Base-by-base conservation (phyloP, 2,888 invertebrate genomes). In the Cephus pygmeus region DNA sequence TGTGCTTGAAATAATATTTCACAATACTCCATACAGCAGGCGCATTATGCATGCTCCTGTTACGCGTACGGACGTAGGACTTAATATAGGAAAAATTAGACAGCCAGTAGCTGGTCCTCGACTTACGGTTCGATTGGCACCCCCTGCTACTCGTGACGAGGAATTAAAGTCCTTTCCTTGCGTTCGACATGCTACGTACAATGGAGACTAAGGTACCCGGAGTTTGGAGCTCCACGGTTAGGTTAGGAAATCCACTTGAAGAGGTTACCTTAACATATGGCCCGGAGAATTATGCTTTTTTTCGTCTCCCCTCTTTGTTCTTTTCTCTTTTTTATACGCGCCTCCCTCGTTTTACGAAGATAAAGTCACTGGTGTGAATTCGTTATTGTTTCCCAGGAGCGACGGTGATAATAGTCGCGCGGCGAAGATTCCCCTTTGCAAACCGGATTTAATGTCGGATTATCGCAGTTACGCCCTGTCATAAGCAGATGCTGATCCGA, bases 401-500 rank as follows among this genome's bases (percentile, higher is more conserved):
- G n/a, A 12, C n/a, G 74, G 75, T 77, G 79, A 82, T 78, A 81
- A 82, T 77, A 73, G 74, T 36, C 69, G 80, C 75, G 77, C 77
- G 83, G 82, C 84, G 77, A 73, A 34, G 73, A 73, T 79, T 75
- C 79, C 82, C 83, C 80, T 81, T 56, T 56, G 78, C 78, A 81
- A 82, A 77, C 80, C 78, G 40, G 36, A 36, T 40, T 6, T 78
- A 79, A 75, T 68, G 77, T 69, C 36, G 73, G 82, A 83, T 83
- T 83, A 83, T 82, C 82, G 80, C 81, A 77, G 56, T 6, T 56
- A 56, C 56, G 56, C 81, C 84, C 88, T 88, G 89, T 90, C 90
- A 89, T 89, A 90, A 90, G 90, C 90, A 90, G 90, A 90, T 90
- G 89, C 85, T 86, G 86, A 88, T 88, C 87, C 87, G 85, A 88